Evolutionary conservation across 2,113 vertebrate genomes (phyloP), one percentile per base, ranked within the genome.

Genomic region (Lasiurus borealis): DNA sequence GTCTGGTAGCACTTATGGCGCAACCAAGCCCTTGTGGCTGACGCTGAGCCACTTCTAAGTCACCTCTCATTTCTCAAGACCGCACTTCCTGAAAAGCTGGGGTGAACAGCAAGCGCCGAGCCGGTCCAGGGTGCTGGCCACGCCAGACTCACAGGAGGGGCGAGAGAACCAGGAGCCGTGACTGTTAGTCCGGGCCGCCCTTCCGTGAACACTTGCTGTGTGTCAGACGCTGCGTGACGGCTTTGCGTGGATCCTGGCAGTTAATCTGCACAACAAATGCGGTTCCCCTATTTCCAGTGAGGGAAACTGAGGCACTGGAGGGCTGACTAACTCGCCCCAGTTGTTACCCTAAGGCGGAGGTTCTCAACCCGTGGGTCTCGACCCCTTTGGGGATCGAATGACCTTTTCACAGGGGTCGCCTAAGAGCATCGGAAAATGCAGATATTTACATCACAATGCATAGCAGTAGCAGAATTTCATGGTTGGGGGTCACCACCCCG

Each of bases 41-140:
- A 90, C 2, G 34, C 71, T 15, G 19, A 46, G 15, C 82, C 18
- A 6, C 85, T 57, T 91, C 81, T 66, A 69, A 73, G 31, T 90
- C 81, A 78, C 44, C 84, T 91, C 66, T 85, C 40, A n/a, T 94
- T 82, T 94, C 80, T 90, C 83, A 69, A 91, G 92, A 93, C 46
- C 57, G 52, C n/a, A 52, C 57, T 96, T 94, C 85, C 90, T 93
- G 88, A 93, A 81, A 96, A 93, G 66, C 50, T 21, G 44, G 10
- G 8, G 29, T 71, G 36, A 90, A 93, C 40, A 88, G 57, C n/a
- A 19, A 18, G 50, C 29, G 4, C 16, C 44, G 91, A 31, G 12
- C 15, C 34, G 18, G 16, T 54, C 84, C 11, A n/a, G 34, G 25
- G 68, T 34, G 54, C 64, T 36, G 57, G 57, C n/a, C 36, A 46